Evolutionary conservation across 37 sponge, comb jelly and placozoan species (phyloP).

Genomic region (Chondrosia reniformis): DNA sequence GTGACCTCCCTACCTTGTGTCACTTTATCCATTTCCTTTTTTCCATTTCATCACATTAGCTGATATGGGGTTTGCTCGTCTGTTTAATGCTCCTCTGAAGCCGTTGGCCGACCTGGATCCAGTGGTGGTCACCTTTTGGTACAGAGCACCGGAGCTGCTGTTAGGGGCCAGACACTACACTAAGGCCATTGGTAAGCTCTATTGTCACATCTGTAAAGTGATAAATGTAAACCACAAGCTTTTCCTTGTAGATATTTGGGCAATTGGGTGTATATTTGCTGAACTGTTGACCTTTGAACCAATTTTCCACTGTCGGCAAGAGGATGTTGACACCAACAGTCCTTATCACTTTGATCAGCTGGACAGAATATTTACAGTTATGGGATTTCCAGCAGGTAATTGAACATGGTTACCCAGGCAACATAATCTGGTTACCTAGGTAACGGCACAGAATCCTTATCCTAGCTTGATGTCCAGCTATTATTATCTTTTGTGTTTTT

Average conservation of each 20-base stretch:
- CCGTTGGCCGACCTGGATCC: slow-evolving; percentile 98
- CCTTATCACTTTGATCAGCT: slow-evolving; percentile 97
- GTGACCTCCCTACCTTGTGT: slow-evolving; percentile 4
- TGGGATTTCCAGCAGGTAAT: slow-evolving; percentile 84
- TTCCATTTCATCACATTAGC: slow-evolving; percentile 37
- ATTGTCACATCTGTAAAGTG: no score
- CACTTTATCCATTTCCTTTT: slow-evolving; percentile 7
- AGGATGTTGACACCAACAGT: slow-evolving; percentile 93
- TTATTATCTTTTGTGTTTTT: no score
- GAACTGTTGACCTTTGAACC: slow-evolving; percentile 96
- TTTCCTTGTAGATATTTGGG: slow-evolving; percentile 85
- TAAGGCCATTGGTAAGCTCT: slow-evolving; percentile 98
- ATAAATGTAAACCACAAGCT: no score
- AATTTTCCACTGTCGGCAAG: slow-evolving; percentile 97
- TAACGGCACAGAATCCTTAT: no score
- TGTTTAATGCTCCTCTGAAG: slow-evolving; percentile 95
- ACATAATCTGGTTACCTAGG: no score
- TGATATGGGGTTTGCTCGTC: slow-evolving; percentile 98
- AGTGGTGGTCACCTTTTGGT: slow-evolving; percentile 99
- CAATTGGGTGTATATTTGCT: slow-evolving; percentile 98
- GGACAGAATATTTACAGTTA: slow-evolving; percentile 90
- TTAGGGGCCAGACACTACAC: slow-evolving; percentile 97
- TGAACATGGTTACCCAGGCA: no score
- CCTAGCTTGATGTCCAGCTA: no score
- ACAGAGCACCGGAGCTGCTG: slow-evolving; percentile 94